phyloP scores from a whole-genome alignment of 2,797 vertebrate species.

The Lagocephalus sceleratus region DNA sequence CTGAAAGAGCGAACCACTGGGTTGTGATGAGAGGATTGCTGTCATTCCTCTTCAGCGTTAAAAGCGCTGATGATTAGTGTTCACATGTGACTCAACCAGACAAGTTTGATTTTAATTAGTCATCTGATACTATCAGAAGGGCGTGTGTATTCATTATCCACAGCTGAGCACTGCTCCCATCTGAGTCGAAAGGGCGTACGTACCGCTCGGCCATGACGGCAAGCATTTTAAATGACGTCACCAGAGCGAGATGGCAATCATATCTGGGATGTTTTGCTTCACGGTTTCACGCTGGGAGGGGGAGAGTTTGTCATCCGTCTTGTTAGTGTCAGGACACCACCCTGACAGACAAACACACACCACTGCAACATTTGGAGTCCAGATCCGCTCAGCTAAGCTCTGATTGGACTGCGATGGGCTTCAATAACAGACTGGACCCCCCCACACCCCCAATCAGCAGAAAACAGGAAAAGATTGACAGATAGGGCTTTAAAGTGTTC shows the following conservation, averaged over 20 bases:
- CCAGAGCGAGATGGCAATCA: not conserved
- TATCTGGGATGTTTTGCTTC: not conserved
- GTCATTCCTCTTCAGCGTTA: too few species aligned
- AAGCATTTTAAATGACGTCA: not conserved
- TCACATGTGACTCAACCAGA: not conserved
- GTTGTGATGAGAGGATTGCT: too few species aligned
- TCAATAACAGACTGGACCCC: too few species aligned
- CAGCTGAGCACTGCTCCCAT: not conserved
- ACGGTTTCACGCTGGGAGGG: not conserved
- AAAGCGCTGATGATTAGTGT: too few species aligned
- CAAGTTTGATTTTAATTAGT: not conserved
- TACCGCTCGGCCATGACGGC: not conserved
- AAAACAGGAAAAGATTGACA: too few species aligned
- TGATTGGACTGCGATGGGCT: too few species aligned
- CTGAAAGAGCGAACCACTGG: too few species aligned
- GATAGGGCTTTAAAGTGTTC: too few species aligned
- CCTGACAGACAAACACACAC: not conserved
- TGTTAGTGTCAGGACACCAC: not conserved
- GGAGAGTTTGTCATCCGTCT: not conserved
- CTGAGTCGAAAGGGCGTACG: not conserved
- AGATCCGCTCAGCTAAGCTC: not conserved
- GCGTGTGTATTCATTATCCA: not conserved
- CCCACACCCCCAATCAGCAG: too few species aligned
- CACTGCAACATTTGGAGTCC: not conserved
- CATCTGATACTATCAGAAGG: not conserved